Conservation (phyloP, 2,113 vertebrate genomes). For the Lynx canadensis region DNA sequence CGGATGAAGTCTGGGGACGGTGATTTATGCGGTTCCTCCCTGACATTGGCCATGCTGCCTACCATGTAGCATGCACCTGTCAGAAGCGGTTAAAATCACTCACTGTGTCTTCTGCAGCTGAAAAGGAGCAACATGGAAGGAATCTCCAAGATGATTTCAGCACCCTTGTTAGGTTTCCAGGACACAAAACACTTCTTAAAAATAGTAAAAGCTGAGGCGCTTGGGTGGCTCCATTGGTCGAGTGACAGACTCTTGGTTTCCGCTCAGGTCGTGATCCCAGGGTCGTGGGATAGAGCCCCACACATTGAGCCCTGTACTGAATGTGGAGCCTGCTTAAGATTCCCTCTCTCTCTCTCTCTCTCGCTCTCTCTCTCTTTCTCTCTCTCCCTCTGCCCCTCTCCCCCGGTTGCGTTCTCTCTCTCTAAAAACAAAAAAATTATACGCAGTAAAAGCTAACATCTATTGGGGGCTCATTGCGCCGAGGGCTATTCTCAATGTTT, state of each 20-base stretch:
- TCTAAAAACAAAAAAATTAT: too few species aligned
- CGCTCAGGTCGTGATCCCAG: too few species aligned
- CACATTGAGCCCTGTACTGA: too few species aligned
- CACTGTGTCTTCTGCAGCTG: not conserved
- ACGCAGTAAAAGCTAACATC: not conserved
- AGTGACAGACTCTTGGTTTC: too few species aligned
- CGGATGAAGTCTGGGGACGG: not conserved
- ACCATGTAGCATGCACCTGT: too few species aligned
- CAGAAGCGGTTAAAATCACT: not conserved
- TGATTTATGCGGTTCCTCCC: not conserved
- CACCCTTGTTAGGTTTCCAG: not conserved
- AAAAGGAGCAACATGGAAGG: not conserved
- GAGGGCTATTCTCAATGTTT: not conserved
- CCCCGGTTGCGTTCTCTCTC: too few species aligned
- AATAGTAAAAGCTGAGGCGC: not conserved
- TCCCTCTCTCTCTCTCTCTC: too few species aligned
- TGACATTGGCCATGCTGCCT: accelerated
- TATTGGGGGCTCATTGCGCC: not conserved
- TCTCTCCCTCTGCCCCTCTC: too few species aligned
- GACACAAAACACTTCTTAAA: not conserved
- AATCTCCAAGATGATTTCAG: not conserved
- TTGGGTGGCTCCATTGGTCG: too few species aligned
- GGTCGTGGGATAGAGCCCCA: too few species aligned
- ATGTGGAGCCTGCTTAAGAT: too few species aligned
- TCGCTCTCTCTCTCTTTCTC: too few species aligned